These are phyloP conservation scores for Polydrusus cervinus DNA, from an alignment of 2,888 invertebrate genomes.

Conservation along the genomic window DNA sequence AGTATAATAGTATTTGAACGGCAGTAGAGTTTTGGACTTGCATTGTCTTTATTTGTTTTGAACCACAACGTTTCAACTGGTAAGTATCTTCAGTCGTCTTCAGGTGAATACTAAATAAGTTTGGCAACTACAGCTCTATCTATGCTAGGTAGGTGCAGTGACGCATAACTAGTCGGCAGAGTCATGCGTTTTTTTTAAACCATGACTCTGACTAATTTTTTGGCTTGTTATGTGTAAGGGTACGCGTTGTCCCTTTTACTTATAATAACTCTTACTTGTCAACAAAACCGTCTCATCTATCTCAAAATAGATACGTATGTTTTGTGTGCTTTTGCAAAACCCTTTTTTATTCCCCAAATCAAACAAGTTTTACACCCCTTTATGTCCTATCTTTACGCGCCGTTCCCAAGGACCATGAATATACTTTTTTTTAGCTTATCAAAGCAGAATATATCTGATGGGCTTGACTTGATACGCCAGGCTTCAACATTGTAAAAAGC, in stretches of 20 bases:
- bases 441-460: slow-evolving; percentile 15
- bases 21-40: too few relatives aligned
- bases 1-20: too few relatives aligned
- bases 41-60: too few relatives aligned
- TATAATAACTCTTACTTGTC: background rate
- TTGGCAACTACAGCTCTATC: too few relatives aligned
- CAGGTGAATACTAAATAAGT: too few relatives aligned
- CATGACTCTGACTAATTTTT: too few relatives aligned
- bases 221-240: too few relatives aligned
- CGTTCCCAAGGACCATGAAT: background rate
- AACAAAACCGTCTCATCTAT: background rate
- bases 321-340: background rate
- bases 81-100: too few relatives aligned
- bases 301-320: background rate
- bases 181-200: too few relatives aligned
- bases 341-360: slow-evolving; percentile 3
- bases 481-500: background rate
- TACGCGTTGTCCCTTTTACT: background rate
- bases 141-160: too few relatives aligned
- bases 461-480: slow-evolving; percentile 11
- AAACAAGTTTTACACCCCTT: slow-evolving; percentile 1
- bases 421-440: slow-evolving; percentile 14
- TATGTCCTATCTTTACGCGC: slow-evolving; percentile 1
- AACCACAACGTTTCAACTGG: too few relatives aligned
- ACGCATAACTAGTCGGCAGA: too few relatives aligned